These are phyloP conservation scores for Cinara cedri DNA, from an alignment of 2,888 invertebrate species.

Conservation along the genomic window DNA sequence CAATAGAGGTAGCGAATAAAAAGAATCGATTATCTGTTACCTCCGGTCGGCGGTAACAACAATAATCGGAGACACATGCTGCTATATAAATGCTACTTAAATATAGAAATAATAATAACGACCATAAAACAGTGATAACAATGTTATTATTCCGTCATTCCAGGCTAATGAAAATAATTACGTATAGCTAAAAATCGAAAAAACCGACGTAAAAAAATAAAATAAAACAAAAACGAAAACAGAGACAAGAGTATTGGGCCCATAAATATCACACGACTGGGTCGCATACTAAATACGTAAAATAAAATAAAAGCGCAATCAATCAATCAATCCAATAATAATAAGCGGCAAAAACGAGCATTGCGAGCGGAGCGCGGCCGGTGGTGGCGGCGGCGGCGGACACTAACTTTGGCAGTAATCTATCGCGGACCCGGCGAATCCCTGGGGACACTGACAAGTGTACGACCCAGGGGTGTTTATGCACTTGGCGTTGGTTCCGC, in stretches of 20 bases:
- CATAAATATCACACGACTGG: too few relatives aligned
- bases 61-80: constrained; percentile 25
- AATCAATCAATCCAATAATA: too few relatives aligned
- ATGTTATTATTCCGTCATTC: background rate
- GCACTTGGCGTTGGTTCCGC: constrained; percentile 80
- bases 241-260: constrained; percentile 44
- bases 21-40: constrained; percentile 29
- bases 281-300: background rate
- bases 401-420: constrained; percentile 79
- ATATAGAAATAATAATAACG: constrained; percentile 1
- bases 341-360: too few relatives aligned
- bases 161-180: background rate
- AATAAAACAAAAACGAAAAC: background rate
- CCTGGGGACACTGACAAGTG: constrained; percentile 77
- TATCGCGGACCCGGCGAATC: constrained; percentile 77
- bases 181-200: background rate
- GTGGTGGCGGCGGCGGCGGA: background rate
- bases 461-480: constrained; percentile 81
- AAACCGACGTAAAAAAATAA: background rate
- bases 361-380: background rate
- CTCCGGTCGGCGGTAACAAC: background rate
- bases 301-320: background rate
- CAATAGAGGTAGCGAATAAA: background rate
- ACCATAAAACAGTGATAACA: too few relatives aligned
- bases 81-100: constrained; percentile 14